Percentiles rank a stretch among this genome's conserved stretches.
These are phyloP conservation scores for Apogon talboti DNA, from an alignment of 2,797 vertebrate species.

Conservation along the genomic window DNA sequence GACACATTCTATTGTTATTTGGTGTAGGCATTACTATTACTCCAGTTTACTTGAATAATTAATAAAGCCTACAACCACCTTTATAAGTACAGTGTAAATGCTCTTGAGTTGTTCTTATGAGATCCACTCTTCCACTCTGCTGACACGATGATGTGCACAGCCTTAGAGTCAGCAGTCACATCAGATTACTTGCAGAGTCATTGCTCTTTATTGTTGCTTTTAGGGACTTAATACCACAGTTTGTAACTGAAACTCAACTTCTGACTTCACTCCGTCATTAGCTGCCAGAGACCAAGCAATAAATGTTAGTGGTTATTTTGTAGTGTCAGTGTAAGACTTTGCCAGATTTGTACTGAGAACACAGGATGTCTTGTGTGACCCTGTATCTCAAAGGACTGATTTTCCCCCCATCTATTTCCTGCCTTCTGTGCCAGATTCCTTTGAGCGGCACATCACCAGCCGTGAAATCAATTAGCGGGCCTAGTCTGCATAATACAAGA, in stretches of 20 bases:
- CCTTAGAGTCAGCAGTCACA: not conserved
- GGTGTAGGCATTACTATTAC: too few relatives aligned
- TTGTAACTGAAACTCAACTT: not conserved
- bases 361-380: slow-evolving; percentile 42
- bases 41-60: too few relatives aligned
- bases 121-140: too few relatives aligned
- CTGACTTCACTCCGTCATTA: not conserved
- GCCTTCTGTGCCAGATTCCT: slow-evolving; percentile 60
- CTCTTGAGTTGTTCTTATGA: too few relatives aligned
- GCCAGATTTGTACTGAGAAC: slow-evolving; percentile 25
- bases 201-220: not conserved
- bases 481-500: slow-evolving; percentile 36
- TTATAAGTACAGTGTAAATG: too few relatives aligned
- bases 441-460: slow-evolving; percentile 59
- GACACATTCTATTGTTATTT: too few relatives aligned
- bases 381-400: slow-evolving; percentile 22
- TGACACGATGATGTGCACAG: too few relatives aligned
- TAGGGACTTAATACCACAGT: not conserved
- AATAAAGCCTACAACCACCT: too few relatives aligned
- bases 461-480: slow-evolving; percentile 62
- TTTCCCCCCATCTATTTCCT: slow-evolving; percentile 35
- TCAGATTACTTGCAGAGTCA: not conserved
- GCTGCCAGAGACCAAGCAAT: slow-evolving; percentile 1
- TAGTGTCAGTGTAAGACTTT: slow-evolving; percentile 16
- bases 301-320: slow-evolving; percentile 13